Evolutionary conservation across 2,797 vertebrate genomes (phyloP), one percentile per base, ranked within the genome.

Genomic region (Dendrocincla fuliginosa): DNA sequence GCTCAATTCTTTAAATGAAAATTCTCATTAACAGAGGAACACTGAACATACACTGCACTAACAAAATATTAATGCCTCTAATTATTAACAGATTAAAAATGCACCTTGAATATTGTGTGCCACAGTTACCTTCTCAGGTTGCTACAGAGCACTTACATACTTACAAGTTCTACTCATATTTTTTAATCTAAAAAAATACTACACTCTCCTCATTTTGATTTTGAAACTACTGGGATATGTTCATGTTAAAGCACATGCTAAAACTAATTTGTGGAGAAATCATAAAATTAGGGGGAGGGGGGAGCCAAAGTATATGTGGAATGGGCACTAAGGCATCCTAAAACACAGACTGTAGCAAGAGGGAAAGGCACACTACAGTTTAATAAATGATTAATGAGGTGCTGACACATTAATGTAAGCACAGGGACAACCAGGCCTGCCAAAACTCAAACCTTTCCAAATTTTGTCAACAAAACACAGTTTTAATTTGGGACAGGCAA

Each of bases 401-500:
- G 95, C 90, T 97, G 97, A 97, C 95, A 96, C 59, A 93, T 95
- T 97, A 96, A 95, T 95, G 94, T 92, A 97, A 97, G 96, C 89
- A 95, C 89, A 87, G 92, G 96, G 92, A 98, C 84, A 92, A 77
- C 42, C 59, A 85, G 91, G 91, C 86, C 96, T 97, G 97, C 97
- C 97, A 98, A 97, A 96, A 94, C 96, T 95, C 90, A 94, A 97
- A 93, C 84, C 90, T 96, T 95, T 95, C 95, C 95, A 94, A 97
- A 97, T 95, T 96, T 95, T 98, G 96, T 97, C 97, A 97, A 97
- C 95, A 97, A 98, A 98, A 97, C 93, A 93, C 82, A 95, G 95
- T 95, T 97, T 97, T 96, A 98, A 96, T 96, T 97, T 93, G 93
- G 74, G 95, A 95, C 87, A 97, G 93, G 95, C 95, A 97, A 97